A percentile compares a stretch with the other conserved stretches of the same genome.
Evolutionary conservation across 35 echinoderm and acorn worm genomes (phyloP).

Genomic region (Patiria miniata): DNA sequence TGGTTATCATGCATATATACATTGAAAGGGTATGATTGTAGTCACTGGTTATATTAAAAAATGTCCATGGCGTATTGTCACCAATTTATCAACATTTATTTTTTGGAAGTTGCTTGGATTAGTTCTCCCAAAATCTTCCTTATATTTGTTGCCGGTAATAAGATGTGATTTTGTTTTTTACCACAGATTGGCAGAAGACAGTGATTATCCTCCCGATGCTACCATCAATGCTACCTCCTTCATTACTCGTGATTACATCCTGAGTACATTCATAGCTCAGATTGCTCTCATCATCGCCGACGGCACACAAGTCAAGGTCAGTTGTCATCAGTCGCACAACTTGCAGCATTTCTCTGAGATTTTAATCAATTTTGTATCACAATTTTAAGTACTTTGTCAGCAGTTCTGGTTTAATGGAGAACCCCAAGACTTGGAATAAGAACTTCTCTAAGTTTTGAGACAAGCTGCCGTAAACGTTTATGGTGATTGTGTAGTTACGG

Average conservation of each 20-base stretch:
- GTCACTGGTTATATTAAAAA: too few relatives aligned
- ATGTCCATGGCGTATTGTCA: too few relatives aligned
- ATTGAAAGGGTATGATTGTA: too few relatives aligned
- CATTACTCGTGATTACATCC: constrained; percentile 75
- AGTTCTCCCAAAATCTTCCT: neutral
- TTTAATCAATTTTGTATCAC: neutral
- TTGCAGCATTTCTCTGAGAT: neutral
- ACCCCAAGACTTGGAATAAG: too few relatives aligned
- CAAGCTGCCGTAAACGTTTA: neutral
- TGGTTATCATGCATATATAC: too few relatives aligned
- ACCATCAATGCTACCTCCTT: constrained; percentile 81
- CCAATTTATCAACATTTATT: too few relatives aligned
- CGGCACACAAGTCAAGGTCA: constrained; percentile 77
- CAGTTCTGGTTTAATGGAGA: neutral
- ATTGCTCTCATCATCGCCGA: constrained; percentile 79
- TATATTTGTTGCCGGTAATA: too few relatives aligned
- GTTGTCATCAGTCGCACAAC: neutral
- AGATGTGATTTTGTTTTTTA: neutral
- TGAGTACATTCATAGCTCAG: constrained; percentile 78
- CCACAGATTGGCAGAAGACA: constrained; percentile 51
- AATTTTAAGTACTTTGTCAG: neutral
- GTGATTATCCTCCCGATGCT: constrained; percentile 83
- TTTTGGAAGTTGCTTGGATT: too few relatives aligned
- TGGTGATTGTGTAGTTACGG: too few relatives aligned
- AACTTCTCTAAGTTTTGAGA: too few relatives aligned